Conservation (phyloP, 2,797 vertebrate genomes). For the Poeciliopsis gracilis region DNA sequence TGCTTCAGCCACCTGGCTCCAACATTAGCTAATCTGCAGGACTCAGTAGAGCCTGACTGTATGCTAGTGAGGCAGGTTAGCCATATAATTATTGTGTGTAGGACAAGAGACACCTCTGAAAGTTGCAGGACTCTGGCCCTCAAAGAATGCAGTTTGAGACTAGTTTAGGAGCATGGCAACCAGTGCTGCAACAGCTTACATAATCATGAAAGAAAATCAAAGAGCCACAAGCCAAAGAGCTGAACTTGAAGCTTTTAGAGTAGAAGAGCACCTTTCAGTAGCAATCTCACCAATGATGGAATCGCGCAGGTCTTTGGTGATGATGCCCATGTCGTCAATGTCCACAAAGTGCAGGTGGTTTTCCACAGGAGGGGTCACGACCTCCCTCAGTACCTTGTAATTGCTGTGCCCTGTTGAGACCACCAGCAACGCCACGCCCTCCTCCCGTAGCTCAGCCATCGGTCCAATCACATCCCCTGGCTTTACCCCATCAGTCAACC, state of each 20-base stretch:
- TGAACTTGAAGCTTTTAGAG: not conserved
- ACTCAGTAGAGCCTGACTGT: no score
- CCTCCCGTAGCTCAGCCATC: slow-evolving; percentile 85
- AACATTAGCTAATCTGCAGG: no score
- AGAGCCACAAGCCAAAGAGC: not conserved
- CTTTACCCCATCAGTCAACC: slow-evolving; percentile 94
- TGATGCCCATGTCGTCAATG: slow-evolving; percentile 91
- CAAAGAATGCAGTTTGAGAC: not conserved
- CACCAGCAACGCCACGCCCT: slow-evolving; percentile 88
- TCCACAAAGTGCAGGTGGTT: slow-evolving; percentile 92
- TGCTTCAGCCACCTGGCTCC: no score
- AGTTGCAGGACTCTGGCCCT: no score
- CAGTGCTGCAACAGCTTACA: not conserved
- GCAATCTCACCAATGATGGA: slow-evolving; percentile 86
- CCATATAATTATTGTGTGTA: no score
- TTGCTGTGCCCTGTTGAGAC: slow-evolving; percentile 92
- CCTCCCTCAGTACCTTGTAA: slow-evolving; percentile 85
- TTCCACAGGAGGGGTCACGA: slow-evolving; percentile 85
- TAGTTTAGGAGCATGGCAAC: not conserved
- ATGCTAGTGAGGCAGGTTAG: no score
- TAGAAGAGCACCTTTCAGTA: not conserved
- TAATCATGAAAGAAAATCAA: not conserved
- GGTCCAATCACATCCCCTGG: slow-evolving; percentile 87
- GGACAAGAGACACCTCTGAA: no score
- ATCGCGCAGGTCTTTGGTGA: slow-evolving; percentile 84